Evolutionary conservation across 2,888 invertebrate species (phyloP), one percentile per base, ranked within the genome.

Genomic region (Dione juno): DNA sequence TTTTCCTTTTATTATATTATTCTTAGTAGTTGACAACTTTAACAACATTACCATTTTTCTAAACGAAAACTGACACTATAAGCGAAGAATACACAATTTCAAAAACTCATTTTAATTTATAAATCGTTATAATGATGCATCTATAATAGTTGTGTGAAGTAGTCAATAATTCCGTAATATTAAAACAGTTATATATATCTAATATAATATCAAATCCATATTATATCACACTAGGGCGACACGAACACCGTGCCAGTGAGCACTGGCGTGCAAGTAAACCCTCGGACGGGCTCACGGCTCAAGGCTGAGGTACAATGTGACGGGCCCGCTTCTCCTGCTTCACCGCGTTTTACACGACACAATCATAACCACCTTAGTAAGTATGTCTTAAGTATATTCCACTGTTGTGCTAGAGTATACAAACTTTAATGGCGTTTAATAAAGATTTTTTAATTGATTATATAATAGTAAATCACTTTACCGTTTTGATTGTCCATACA

Each of bases 311-410:
- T 94, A 65, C 85, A 87, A 53, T 89, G 92, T 83, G 91, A 89
- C 28, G 88, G 90, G 13, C 82, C 88, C 1, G 79, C 85, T 88
- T 96, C 79, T 3, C 87, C 87, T 86, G 97, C 78, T 85, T 97
- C 78, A 90, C 95, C 76, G 94, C 97, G 92, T 67, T 92, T 91
- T 79, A 95, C 96, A 79, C 93, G 96, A 59, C 94, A 96, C 78
- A 97, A 97, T 82, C 94, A 95, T 82, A 96, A 96, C 74, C 96
- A 97, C 80, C 88, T 87, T 16, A 84, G 92, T 92, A 76, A 86
- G 87, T 75, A 37, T 59, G 11, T 41, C n/a, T n/a, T 43, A 28
- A 67, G 37, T 7, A 40, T 13, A n/a, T 45, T 19, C 21, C 1
- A 35, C 1, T 28, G 48, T 11, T 28, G 6, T 28, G 1, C 10